Evolutionary conservation across 2,888 invertebrate genomes (phyloP).

Genomic region (Standfussiana lucernea): DNA sequence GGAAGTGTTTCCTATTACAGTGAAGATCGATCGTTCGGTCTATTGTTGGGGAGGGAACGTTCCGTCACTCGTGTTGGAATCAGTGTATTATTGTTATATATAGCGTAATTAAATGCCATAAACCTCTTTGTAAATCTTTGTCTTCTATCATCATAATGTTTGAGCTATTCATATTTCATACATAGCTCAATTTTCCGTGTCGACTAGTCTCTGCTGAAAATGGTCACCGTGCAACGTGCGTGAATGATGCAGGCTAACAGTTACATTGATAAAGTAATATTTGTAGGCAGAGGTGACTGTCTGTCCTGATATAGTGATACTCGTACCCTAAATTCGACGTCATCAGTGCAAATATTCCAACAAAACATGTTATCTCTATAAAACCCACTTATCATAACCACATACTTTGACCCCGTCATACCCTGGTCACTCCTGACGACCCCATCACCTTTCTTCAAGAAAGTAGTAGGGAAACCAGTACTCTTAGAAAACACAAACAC

Average conservation of each 20-base stretch:
- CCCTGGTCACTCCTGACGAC: too few species aligned
- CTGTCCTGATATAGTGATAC: neutral
- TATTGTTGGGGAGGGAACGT: neutral
- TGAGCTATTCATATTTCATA: neutral
- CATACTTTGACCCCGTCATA: too few species aligned
- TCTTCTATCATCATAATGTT: neutral
- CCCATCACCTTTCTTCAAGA: too few species aligned
- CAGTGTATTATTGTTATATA: neutral
- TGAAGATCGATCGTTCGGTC: neutral
- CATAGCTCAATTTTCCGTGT: neutral
- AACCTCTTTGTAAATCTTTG: neutral
- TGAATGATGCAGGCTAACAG: neutral
- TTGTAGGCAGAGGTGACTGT: neutral
- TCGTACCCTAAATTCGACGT: neutral
- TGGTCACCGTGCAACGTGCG: too few species aligned
- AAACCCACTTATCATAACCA: constrained; percentile 14
- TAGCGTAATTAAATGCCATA: neutral
- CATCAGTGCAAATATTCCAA: neutral
- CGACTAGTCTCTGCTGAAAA: neutral
- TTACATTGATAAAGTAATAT: neutral
- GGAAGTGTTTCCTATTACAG: neutral
- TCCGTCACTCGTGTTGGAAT: neutral
- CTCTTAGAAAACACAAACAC: too few species aligned
- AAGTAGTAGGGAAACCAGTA: too few species aligned
- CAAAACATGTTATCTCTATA: neutral